Evolutionary conservation across 2,888 invertebrate species (phyloP), one percentile per base, ranked within the genome.

Genomic region (Agrochola lychnidis): DNA sequence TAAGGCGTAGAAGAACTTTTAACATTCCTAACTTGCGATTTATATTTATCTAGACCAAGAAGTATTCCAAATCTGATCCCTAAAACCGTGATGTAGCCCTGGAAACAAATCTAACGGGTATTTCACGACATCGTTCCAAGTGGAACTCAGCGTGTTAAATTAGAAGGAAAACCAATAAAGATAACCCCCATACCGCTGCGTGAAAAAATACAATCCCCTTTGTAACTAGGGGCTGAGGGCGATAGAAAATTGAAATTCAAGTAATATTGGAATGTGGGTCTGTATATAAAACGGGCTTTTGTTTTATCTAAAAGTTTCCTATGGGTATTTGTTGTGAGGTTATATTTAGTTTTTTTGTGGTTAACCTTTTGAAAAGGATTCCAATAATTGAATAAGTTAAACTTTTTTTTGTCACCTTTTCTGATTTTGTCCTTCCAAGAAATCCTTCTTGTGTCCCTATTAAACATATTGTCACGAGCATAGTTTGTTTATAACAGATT

Each of bases 101-200:
- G 40, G 62, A 22, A 80, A 71, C 84, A 68, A 73, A 71, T 81
- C 81, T 83, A 73, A 73, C 68, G 67, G 73, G 57, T 63, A 78
- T 76, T 76, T 82, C 77, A 70, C 71, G 76, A 78, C 83, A 61
- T 64, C 71, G 64, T 85, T 78, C 68, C 59, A 30, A 69, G 73
- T 66, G 73, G 51, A 73, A 81, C 76, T 78, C 81, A 56, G 82
- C 79, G 87, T 85, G 88, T 82, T 90, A 91, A 91, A 91, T 91
- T 90, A 90, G 84, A 83, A 85, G 90, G 88, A 89, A 90, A 90
- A 86, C 84, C 85, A 83, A 89, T 89, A 88, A 87, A 90, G 91
- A 91, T 91, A 91, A 89, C 85, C 82, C 76, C 66, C 48, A 61
- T 67, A 73, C 67, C 79, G 69, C 59, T n/a, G 77, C 75, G 86